Conservation (phyloP, 2,797 vertebrate genomes). For the Pseudomugil gertrudae region DNA sequence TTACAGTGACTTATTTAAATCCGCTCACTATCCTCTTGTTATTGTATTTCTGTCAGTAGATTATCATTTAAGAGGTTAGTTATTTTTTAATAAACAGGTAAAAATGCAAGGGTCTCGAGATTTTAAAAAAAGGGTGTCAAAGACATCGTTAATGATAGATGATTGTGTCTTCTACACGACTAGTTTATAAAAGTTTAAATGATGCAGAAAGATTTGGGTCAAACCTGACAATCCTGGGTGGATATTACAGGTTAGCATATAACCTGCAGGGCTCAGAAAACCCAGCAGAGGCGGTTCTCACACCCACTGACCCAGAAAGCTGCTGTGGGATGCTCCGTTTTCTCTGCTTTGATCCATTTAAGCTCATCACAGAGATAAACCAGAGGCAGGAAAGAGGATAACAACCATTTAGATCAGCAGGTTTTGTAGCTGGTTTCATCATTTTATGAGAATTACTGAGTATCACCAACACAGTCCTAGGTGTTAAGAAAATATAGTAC, state of each 20-base stretch:
- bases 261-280: slow-evolving; percentile 14
- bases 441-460: not conserved
- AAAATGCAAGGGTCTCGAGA: too few relatives aligned
- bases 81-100: too few relatives aligned
- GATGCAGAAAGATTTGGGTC: not conserved
- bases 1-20: not conserved
- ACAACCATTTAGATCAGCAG: not conserved
- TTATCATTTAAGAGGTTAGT: not conserved
- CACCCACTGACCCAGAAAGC: slow-evolving; percentile 70
- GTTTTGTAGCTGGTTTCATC: not conserved
- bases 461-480: not conserved
- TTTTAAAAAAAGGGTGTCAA: too few relatives aligned
- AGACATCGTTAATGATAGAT: too few relatives aligned
- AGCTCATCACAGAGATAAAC: not conserved
- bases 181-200: not conserved
- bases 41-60: not conserved
- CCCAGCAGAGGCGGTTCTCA: slow-evolving; percentile 13
- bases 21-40: not conserved
- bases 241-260: not conserved
- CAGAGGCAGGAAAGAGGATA: not conserved
- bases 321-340: slow-evolving; percentile 19
- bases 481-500: not conserved
- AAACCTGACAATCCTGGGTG: not conserved
- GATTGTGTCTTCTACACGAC: not conserved
- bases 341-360: not conserved